A percentile compares a stretch with the other conserved stretches of the same genome.
Evolutionary conservation across 2,113 vertebrate genomes (phyloP).

Genomic region (Spermophilus dauricus): DNA sequence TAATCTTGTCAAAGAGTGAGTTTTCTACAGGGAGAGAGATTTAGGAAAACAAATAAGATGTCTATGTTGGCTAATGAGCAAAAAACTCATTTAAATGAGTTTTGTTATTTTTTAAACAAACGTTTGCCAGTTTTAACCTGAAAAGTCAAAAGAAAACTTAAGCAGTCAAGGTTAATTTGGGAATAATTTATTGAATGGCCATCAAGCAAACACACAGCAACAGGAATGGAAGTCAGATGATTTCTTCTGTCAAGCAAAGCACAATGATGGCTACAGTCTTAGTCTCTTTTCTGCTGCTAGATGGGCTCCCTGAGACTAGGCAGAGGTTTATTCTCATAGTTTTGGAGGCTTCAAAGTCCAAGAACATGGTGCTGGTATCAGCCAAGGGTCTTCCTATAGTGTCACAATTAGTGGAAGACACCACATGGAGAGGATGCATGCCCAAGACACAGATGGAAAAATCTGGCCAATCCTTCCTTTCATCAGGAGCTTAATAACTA

Average conservation of each 20-base stretch:
- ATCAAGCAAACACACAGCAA: neutral
- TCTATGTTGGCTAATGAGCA: neutral
- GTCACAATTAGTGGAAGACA: neutral
- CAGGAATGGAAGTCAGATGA: neutral
- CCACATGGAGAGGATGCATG: neutral
- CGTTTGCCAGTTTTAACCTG: neutral
- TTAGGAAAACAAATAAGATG: neutral
- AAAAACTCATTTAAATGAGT: neutral
- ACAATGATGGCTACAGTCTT: neutral
- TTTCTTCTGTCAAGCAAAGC: neutral
- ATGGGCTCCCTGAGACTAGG: neutral
- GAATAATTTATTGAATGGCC: neutral
- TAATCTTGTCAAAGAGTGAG: neutral
- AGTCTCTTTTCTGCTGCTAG: neutral
- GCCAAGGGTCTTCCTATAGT: neutral
- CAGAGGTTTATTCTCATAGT: neutral
- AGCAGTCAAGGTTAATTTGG: neutral
- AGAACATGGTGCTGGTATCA: too few relatives aligned
- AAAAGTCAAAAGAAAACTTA: constrained; percentile 3
- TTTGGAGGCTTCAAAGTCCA: neutral
- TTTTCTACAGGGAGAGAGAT: neutral
- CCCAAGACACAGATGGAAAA: neutral
- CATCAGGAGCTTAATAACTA: neutral
- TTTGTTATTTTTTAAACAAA: neutral
- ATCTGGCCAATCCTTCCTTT: neutral